Conservation (phyloP, 2,113 vertebrate genomes). For the Phrynosoma blainvillii region DNA sequence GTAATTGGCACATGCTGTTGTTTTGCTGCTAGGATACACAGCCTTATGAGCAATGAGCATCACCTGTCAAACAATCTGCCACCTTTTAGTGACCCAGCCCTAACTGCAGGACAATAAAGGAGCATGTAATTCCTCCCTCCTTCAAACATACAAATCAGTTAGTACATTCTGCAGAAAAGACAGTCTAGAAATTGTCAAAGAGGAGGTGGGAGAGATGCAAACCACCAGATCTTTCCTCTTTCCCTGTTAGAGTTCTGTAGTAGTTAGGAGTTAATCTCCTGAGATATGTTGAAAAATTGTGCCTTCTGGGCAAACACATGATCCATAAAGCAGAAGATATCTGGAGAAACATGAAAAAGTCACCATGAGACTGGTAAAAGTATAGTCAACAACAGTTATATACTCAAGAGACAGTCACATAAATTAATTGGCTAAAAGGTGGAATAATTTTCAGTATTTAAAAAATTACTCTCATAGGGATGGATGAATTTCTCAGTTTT, state of each 20-base stretch:
- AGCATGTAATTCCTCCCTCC: not conserved
- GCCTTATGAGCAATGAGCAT: constrained; percentile 13
- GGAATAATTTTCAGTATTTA: not conserved
- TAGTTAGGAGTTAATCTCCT: not conserved
- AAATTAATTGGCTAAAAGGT: not conserved
- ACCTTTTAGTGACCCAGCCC: constrained; percentile 27
- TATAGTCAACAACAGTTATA: not conserved
- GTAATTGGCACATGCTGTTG: constrained; percentile 18
- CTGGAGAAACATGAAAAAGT: not conserved
- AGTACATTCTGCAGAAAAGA: not conserved
- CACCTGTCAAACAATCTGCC: constrained; percentile 11
- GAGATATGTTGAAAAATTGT: not conserved
- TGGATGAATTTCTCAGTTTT: too few relatives aligned
- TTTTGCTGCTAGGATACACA: constrained; percentile 26
- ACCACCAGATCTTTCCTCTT: not conserved
- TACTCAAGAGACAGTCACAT: not conserved
- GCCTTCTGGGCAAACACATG: not conserved
- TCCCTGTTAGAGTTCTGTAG: not conserved
- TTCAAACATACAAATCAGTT: not conserved
- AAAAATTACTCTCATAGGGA: not conserved
- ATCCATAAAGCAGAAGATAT: not conserved
- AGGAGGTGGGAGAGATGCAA: not conserved
- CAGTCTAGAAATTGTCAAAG: not conserved
- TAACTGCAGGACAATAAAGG: constrained; percentile 3
- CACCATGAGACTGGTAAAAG: too few relatives aligned